A percentile compares a stretch with the other conserved stretches of the same genome.
These are phyloP conservation scores for Apamea monoglypha DNA, from an alignment of 2,888 invertebrate species.

Conservation along the genomic window DNA sequence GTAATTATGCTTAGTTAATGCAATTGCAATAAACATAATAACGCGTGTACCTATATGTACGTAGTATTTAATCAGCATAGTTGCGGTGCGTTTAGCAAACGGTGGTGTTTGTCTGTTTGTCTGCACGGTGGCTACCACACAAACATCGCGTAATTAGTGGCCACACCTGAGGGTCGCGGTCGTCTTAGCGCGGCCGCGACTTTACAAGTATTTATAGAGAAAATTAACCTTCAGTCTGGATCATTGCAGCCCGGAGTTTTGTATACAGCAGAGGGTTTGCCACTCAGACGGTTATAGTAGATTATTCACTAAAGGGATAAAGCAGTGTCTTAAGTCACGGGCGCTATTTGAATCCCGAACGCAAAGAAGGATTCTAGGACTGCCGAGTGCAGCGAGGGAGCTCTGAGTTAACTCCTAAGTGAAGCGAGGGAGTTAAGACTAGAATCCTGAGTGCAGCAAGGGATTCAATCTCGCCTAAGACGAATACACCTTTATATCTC, in stretches of 20 bases:
- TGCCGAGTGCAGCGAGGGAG: neutral
- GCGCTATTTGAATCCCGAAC: too few relatives aligned
- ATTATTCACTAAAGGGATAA: neutral
- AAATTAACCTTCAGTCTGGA: neutral
- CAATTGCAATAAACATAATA: neutral
- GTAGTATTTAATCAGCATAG: constrained; percentile 7
- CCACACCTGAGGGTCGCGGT: constrained; percentile 57
- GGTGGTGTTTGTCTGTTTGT: constrained; percentile 51
- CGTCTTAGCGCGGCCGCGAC: constrained; percentile 13
- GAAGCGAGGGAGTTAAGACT: neutral
- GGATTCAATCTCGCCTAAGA: neutral
- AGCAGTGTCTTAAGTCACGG: too few relatives aligned
- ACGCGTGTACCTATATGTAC: neutral
- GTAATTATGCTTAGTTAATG: neutral
- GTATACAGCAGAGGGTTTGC: neutral
- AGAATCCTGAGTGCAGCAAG: neutral
- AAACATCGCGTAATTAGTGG: constrained; percentile 62
- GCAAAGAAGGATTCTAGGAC: too few relatives aligned
- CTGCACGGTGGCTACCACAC: constrained; percentile 7
- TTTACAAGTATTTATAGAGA: neutral
- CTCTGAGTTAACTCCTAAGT: neutral
- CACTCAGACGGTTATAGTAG: neutral
- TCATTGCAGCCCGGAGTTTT: neutral
- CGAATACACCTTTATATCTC: neutral
- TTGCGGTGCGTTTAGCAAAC: constrained; percentile 42